Conservation (phyloP, 2,888 invertebrate species). For the Metallyticus violacea region DNA sequence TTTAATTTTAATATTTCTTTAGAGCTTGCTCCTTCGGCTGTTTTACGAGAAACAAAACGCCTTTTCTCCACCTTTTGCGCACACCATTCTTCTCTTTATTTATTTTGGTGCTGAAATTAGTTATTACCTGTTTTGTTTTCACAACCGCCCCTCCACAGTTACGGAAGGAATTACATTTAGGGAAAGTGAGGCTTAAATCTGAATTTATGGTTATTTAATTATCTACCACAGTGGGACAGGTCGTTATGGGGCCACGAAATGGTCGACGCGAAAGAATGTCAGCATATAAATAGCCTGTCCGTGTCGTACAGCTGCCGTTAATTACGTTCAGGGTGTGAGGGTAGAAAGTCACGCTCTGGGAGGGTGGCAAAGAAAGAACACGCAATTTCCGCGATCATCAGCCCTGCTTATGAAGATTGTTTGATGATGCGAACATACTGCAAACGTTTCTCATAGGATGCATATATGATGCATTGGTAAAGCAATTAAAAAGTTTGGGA, state of each 20-base stretch:
- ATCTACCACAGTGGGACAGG: neutral
- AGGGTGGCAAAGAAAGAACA: neutral
- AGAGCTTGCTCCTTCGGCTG: neutral
- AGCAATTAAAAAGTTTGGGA: no score
- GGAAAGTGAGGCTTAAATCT: neutral
- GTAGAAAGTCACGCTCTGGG: neutral
- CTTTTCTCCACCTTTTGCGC: neutral
- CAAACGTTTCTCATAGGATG: neutral
- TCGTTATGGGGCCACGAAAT: no score
- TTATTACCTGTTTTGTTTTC: neutral
- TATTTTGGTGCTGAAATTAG: neutral
- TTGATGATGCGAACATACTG: neutral
- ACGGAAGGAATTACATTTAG: neutral
- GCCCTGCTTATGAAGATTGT: neutral
- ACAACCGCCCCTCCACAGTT: neutral
- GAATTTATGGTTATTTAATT: neutral
- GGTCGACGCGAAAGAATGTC: neutral
- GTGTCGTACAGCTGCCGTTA: neutral
- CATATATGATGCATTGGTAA: neutral
- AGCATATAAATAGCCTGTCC: neutral
- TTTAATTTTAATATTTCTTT: neutral
- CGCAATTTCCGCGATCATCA: neutral
- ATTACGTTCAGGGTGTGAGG: neutral
- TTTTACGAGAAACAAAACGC: neutral
- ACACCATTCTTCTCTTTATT: neutral